Base-by-base conservation (phyloP, 2,888 invertebrate species). In the Mimumesa dahlbomi region DNA sequence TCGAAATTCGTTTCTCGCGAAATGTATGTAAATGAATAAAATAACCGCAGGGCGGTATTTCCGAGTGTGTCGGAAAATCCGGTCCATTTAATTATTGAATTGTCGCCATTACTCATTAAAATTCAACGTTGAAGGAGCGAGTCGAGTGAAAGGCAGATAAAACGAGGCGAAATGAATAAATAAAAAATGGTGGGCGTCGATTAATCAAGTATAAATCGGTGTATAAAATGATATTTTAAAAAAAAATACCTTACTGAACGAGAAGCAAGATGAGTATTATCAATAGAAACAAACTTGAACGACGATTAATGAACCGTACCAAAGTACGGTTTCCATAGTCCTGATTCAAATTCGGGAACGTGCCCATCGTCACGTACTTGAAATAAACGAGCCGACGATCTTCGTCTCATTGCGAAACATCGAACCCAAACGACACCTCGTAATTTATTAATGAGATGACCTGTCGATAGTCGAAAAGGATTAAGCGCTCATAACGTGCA, bases 361-460 rank as follows among this genome's bases (percentile, higher is more conserved):
- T 45, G 45, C 21, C 22, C 13, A 13, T 22, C 11, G 45, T 45
- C 45, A 22, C 45, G 45, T 22, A 45, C 21, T 42, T 42, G 11
- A 42, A 18, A 7, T 5, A 22, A 14, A 16, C 22, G 22, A 42
- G 18, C 18, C 9, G 45, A 45, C 22, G 22, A 22, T 45, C 45
- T 45, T 22, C 45, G 22, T 48, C 19, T 7, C 45, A 16, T 53
- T 58, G 52, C 50, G 54, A 72, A 65, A 66, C 42, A 56, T 58
- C 67, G 59, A 36, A 7, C 7, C 40, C 38, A 25, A 59, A 53
- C 59, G 67, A 68, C 73, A 73, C 73, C 72, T 72, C 59, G 63
- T 63, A 63, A 63, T 73, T 73, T 64, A 72, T 72, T 73, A 73
- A 73, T 56, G 56, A 64, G 73, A 73, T 68, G 72, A 72, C 73